These are phyloP conservation scores for Craseonycteris thonglongyai DNA, from an alignment of 2,113 vertebrate genomes.

Conservation along the genomic window DNA sequence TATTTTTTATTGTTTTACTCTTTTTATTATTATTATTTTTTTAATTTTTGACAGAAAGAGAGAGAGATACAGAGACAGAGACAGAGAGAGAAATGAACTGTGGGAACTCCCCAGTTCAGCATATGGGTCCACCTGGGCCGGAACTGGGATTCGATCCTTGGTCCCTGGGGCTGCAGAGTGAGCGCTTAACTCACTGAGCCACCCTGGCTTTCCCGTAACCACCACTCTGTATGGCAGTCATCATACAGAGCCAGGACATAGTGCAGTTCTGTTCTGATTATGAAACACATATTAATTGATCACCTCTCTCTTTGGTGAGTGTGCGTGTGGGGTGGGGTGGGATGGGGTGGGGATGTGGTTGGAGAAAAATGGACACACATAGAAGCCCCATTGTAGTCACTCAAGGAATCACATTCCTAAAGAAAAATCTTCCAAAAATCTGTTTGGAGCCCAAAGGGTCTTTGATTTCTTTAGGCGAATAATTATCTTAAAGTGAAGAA, in stretches of 20 bases:
- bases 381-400: background rate
- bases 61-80: too few species aligned
- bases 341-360: background rate
- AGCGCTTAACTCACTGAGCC: too few species aligned
- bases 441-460: background rate
- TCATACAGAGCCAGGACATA: background rate
- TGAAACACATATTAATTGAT: background rate
- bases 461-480: background rate
- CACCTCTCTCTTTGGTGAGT: background rate
- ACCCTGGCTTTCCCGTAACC: too few species aligned
- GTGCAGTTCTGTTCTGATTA: background rate
- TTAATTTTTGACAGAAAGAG: too few species aligned
- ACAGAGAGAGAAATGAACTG: too few species aligned
- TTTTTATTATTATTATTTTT: too few species aligned
- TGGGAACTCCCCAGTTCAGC: too few species aligned
- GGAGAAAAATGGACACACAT: background rate
- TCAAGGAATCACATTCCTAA: background rate
- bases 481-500: background rate
- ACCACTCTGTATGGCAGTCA: background rate
- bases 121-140: too few species aligned
- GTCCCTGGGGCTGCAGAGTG: too few species aligned
- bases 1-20: too few species aligned
- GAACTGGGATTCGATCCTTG: too few species aligned
- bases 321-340: too few species aligned
- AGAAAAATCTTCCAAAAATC: background rate